A percentile compares a stretch with the other conserved stretches of the same genome.
These are phyloP conservation scores for Picathartes gymnocephalus DNA, from an alignment of 2,113 vertebrate genomes.

Conservation along the genomic window DNA sequence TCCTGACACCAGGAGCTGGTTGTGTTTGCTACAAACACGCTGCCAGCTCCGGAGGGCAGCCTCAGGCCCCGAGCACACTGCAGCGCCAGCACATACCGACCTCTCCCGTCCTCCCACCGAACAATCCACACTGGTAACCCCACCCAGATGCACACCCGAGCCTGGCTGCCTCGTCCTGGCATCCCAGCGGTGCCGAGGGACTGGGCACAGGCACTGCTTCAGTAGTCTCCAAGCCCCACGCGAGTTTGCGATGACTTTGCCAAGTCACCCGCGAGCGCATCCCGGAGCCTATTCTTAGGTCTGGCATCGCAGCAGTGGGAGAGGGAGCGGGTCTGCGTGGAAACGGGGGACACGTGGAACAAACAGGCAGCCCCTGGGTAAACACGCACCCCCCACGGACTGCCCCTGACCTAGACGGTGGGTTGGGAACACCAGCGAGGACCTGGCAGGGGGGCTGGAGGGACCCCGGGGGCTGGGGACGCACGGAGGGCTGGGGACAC, in stretches of 20 bases:
- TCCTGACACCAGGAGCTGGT: neutral
- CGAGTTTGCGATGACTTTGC: neutral
- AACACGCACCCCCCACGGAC: neutral
- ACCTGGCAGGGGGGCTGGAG: neutral
- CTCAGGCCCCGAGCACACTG: neutral
- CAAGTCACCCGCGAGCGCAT: neutral
- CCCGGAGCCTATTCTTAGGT: neutral
- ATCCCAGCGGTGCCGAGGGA: neutral
- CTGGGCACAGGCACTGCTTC: fast-evolving
- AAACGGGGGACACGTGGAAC: neutral
- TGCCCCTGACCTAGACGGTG: neutral
- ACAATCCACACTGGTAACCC: neutral
- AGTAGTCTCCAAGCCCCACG: neutral
- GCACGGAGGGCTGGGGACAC: neutral
- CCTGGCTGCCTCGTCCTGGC: neutral
- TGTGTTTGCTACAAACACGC: neutral
- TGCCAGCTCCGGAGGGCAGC: neutral
- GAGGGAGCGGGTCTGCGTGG: neutral
- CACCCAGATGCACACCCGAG: neutral
- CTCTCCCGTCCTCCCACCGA: neutral
- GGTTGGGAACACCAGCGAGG: fast-evolving
- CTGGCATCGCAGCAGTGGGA: neutral
- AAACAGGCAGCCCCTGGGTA: neutral
- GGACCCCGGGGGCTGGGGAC: neutral
- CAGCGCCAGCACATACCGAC: neutral